Base-by-base conservation (phyloP, 1,140 invertebrate species). In the Drosophila mayri region DNA sequence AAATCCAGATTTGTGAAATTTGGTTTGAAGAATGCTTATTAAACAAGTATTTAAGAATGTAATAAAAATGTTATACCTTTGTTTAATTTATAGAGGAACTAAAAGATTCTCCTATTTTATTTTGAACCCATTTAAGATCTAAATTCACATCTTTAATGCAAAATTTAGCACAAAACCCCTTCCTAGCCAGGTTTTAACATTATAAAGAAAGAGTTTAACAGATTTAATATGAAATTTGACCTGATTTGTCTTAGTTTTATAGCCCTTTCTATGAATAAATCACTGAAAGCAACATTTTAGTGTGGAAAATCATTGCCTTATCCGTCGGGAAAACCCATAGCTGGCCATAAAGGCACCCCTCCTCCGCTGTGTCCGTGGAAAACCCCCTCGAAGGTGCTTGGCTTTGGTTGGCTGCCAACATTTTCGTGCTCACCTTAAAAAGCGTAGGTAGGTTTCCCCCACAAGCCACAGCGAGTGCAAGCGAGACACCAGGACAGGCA, bases 321-420 rank as follows among this genome's bases (percentile, higher is more conserved):
- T 67, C 80, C 79, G 73, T 70, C 79, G 73, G 72, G 61, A 64
- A 70, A 74, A 75, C 66, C 64, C 62, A 66, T 35, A 12, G 37
- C 25, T 54, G 32, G 50, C 50, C 50, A 38, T 54, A 54, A 28
- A 52, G 4, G 8, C n/a, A 28, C 63, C 66, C 46, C 47, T 67
- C 46, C 66, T 22, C n/a, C 38, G 14, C 11, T 9, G 35, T 38
- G 35, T 12, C 35, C 35, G 63, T 63, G 63, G 40, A 66, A 66
- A 66, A 66, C 64, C 63, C 47, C 70, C 52, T 50, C 44, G 52
- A 90, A 90, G 86, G 86, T 91, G 87, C 82, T 92, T 64, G 67
- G 75, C 91, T 92, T 92, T 92, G 91, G 91, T 92, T 92, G 91
- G 91, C 78, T 92, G 91, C 91, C 91, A 92, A 92, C 87, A 83